phyloP scores from a whole-genome alignment of 2,797 vertebrate species.

The Falco naumanni region DNA sequence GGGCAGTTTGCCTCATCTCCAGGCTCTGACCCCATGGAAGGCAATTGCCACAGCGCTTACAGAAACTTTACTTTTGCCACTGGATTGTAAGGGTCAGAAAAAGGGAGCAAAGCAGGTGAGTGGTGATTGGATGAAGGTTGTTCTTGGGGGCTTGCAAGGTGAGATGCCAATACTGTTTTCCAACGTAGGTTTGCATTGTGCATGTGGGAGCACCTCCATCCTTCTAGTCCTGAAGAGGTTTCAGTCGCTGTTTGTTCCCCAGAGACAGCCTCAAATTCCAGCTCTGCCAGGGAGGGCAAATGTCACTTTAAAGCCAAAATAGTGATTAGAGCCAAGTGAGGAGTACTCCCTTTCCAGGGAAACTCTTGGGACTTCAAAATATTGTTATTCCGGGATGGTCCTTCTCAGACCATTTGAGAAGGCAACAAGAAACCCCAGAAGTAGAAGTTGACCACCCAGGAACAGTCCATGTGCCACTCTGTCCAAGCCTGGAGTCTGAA shows the following conservation, averaged over 20 bases:
- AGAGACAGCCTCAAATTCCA: neutral
- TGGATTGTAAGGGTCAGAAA: neutral
- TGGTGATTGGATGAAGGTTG: neutral
- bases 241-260: neutral
- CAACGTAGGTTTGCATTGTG: neutral
- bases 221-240: neutral
- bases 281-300: neutral
- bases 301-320: neutral
- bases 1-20: neutral
- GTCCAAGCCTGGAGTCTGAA: neutral
- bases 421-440: neutral
- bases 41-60: neutral
- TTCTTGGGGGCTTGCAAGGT: neutral
- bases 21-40: neutral
- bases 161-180: neutral
- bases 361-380: neutral
- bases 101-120: neutral
- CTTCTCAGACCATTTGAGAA: neutral
- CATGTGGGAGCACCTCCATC: neutral
- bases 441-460: neutral
- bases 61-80: neutral
- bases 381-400: neutral
- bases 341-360: neutral
- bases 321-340: neutral
- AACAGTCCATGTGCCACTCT: rapidly evolving